Evolutionary conservation across 2,113 vertebrate genomes (phyloP).

Genomic region (Bufo bufo): DNA sequence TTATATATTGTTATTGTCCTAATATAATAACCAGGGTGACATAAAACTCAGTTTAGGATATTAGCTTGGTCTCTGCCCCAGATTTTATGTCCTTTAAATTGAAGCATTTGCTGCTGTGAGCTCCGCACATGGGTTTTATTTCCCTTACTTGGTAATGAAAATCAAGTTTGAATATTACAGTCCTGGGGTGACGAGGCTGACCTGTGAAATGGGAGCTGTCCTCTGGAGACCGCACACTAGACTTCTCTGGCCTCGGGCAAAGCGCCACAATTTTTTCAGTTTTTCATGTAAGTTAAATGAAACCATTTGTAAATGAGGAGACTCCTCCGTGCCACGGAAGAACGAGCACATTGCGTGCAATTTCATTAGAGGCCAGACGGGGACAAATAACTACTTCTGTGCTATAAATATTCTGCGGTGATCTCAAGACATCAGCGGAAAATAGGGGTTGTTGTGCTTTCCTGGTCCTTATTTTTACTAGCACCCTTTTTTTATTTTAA

Average conservation of each 20-base stretch:
- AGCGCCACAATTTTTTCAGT: conserved; percentile 23
- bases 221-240: conserved; percentile 17
- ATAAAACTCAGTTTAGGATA: background rate
- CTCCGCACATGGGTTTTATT: conserved; percentile 8
- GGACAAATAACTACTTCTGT: background rate
- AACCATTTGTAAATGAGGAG: conserved; percentile 37
- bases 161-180: conserved; percentile 36
- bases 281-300: conserved; percentile 35
- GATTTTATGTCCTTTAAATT: conserved; percentile 18
- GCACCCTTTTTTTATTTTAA: background rate
- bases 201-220: conserved; percentile 23
- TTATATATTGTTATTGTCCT: background rate
- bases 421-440: background rate
- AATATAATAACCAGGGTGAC: background rate
- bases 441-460: background rate
- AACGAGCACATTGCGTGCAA: background rate
- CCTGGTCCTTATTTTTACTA: background rate
- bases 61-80: background rate
- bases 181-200: conserved; percentile 17
- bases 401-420: background rate
- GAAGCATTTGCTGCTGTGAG: background rate
- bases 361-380: conserved; percentile 2
- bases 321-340: background rate
- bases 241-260: conserved; percentile 9
- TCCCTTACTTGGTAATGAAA: conserved; percentile 13